These are phyloP conservation scores for Zaprionus taronus DNA, from an alignment of 1,140 invertebrate species.

Conservation along the genomic window DNA sequence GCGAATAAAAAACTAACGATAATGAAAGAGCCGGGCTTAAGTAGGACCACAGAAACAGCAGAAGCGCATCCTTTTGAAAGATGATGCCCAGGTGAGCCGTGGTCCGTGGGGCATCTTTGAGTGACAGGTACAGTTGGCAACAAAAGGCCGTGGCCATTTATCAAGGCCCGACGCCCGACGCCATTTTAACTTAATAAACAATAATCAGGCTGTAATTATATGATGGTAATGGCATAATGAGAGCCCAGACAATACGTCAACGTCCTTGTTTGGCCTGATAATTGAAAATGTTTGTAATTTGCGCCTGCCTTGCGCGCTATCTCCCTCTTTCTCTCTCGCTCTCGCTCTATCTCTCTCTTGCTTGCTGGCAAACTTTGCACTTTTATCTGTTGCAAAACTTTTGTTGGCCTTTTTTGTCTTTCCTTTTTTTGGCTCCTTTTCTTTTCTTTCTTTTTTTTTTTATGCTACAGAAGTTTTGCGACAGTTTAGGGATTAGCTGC, in stretches of 20 bases:
- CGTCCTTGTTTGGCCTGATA: constrained; percentile 71
- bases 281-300: constrained; percentile 83
- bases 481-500: constrained; percentile 79
- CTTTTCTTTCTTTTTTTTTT: constrained; percentile 1
- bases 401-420: constrained; percentile 59
- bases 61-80: constrained; percentile 54
- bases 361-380: constrained; percentile 64
- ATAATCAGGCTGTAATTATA: constrained; percentile 79
- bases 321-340: neutral
- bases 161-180: constrained; percentile 45
- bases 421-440: constrained; percentile 16
- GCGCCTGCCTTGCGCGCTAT: constrained; percentile 50
- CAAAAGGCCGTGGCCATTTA: constrained; percentile 64
- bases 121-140: constrained; percentile 51
- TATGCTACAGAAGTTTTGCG: constrained; percentile 66
- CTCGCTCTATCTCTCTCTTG: constrained; percentile 22
- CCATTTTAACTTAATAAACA: constrained; percentile 77
- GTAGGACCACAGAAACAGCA: neutral
- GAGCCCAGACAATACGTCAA: constrained; percentile 78
- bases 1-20: constrained; percentile 36
- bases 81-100: constrained; percentile 58
- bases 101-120: constrained; percentile 28
- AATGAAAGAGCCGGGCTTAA: constrained; percentile 16
- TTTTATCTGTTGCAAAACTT: constrained; percentile 78
- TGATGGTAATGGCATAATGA: constrained; percentile 75